Evolutionary conservation across 2,113 vertebrate species (phyloP).

Genomic region (Canis aureus): DNA sequence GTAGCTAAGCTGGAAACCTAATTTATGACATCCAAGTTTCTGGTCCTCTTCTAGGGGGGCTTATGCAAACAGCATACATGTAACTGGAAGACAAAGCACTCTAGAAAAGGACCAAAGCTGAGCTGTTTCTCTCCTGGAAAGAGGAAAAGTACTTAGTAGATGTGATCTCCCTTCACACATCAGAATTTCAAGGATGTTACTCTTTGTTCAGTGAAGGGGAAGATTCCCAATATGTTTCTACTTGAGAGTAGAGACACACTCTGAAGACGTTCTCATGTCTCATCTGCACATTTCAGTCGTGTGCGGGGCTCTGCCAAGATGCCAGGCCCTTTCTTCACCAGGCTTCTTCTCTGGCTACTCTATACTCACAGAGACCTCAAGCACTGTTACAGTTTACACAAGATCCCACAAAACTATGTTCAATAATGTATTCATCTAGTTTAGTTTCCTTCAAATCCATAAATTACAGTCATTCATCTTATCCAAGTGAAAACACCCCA

Average conservation of each 20-base stretch:
- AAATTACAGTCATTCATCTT: not conserved
- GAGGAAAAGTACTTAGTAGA: not conserved
- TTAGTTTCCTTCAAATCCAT: not conserved
- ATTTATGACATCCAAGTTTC: not conserved
- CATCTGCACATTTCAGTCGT: fast-evolving
- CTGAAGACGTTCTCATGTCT: not conserved
- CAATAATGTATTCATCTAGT: not conserved
- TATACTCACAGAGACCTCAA: not conserved
- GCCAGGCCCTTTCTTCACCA: not conserved
- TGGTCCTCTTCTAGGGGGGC: not conserved
- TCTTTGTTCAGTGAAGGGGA: not conserved
- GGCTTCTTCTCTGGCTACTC: not conserved
- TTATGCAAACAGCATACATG: not conserved
- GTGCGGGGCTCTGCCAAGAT: too few relatives aligned
- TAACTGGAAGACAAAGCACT: not conserved
- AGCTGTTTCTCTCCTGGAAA: not conserved
- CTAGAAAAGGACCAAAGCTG: not conserved
- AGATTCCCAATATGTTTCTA: not conserved
- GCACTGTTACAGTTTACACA: fast-evolving
- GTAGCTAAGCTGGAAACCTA: not conserved
- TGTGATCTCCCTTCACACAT: fast-evolving
- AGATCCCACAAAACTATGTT: not conserved
- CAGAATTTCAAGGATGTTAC: not conserved
- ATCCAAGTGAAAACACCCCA: not conserved
- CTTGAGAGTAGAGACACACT: not conserved